Percentiles rank a stretch among this genome's conserved stretches.
Evolutionary conservation across 2,888 invertebrate species (phyloP).

Genomic region (Tetranychus truncatus): DNA sequence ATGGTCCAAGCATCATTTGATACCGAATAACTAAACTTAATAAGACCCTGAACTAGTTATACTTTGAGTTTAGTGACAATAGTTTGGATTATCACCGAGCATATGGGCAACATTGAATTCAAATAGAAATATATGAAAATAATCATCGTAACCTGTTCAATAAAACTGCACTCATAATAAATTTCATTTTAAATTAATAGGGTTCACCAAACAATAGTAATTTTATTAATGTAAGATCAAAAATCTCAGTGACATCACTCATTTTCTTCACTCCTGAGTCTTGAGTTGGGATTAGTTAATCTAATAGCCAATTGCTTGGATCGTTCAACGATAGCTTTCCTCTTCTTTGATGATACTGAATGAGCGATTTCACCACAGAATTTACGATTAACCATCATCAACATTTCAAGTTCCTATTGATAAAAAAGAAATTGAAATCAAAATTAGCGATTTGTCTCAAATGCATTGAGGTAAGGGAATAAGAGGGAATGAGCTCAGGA

Average conservation of each 20-base stretch:
- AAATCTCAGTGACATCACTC: constrained; percentile 49
- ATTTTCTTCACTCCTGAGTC: constrained; percentile 92
- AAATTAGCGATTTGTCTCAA: not conserved
- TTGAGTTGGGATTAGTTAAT: constrained; percentile 86
- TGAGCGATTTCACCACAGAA: constrained; percentile 97
- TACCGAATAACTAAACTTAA: no score
- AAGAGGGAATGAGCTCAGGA: not conserved
- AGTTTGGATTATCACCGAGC: no score
- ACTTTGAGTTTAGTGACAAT: no score
- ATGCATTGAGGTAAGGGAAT: constrained; percentile 9
- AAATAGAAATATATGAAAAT: no score
- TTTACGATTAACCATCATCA: constrained; percentile 96
- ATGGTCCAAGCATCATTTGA: no score
- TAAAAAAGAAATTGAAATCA: constrained; percentile 11
- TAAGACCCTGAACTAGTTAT: no score
- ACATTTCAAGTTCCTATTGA: constrained; percentile 71
- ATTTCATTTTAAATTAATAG: not conserved
- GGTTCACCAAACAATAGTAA: no score
- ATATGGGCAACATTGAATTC: no score
- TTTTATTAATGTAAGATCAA: no score
- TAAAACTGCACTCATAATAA: not conserved
- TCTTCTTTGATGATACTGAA: constrained; percentile 89
- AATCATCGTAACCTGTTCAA: no score
- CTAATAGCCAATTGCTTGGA: constrained; percentile 87
- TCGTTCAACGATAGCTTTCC: constrained; percentile 84